phyloP scores from a whole-genome alignment of 2,888 invertebrate species.

The Masnerella sp. region DNA sequence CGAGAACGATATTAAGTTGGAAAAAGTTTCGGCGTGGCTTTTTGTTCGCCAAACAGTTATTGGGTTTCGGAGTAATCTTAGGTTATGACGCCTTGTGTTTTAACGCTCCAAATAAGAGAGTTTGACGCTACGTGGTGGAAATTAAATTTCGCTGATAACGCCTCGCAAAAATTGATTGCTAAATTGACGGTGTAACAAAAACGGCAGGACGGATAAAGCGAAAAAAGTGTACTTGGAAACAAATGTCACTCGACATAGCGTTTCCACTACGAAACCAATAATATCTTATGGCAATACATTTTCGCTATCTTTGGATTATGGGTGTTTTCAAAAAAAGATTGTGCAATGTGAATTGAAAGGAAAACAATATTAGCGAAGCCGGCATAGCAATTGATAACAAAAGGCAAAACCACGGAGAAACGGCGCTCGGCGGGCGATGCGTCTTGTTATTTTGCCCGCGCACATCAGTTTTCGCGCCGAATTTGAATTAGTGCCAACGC shows the following conservation, averaged over 20 bases:
- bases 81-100: slow-evolving; percentile 56
- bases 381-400: neutral
- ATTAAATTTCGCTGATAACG: slow-evolving; percentile 35
- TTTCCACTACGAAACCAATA: too few relatives aligned
- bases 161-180: slow-evolving; percentile 35
- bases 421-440: slow-evolving; percentile 10
- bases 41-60: slow-evolving; percentile 54
- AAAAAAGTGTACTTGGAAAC: too few relatives aligned
- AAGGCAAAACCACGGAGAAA: neutral
- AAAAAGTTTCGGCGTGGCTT: slow-evolving; percentile 48
- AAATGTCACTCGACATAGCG: too few relatives aligned
- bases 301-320: too few relatives aligned
- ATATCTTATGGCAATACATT: too few relatives aligned
- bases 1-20: slow-evolving; percentile 54
- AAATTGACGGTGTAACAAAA: slow-evolving; percentile 34
- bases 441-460: slow-evolving; percentile 11
- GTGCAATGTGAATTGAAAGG: too few relatives aligned
- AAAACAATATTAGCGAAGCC: too few relatives aligned
- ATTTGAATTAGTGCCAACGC: slow-evolving; percentile 44
- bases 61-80: slow-evolving; percentile 54
- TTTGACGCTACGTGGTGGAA: slow-evolving; percentile 39
- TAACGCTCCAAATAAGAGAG: slow-evolving; percentile 44
- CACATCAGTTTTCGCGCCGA: slow-evolving; percentile 28
- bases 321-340: too few relatives aligned
- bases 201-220: too few relatives aligned